phyloP scores from a whole-genome alignment of 2,113 vertebrate genomes.

The Lycaon pictus region DNA sequence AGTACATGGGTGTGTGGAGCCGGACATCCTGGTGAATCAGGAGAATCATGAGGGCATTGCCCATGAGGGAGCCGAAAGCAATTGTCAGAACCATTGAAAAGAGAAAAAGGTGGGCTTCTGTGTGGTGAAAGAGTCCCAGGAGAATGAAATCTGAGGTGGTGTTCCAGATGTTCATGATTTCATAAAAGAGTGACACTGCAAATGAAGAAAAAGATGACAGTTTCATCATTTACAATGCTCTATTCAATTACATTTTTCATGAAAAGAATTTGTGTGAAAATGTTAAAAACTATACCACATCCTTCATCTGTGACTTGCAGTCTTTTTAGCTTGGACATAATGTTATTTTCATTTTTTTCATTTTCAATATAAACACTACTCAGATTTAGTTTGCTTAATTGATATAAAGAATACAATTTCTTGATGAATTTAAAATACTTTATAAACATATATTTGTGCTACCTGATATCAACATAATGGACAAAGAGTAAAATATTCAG shows the following conservation, averaged over 20 bases:
- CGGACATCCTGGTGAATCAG: background rate
- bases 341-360: background rate
- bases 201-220: background rate
- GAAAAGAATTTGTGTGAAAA: background rate
- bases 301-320: background rate
- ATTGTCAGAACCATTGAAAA: background rate
- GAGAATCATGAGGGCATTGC: background rate
- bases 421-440: background rate
- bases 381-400: background rate
- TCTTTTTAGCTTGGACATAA: background rate
- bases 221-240: background rate
- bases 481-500: background rate
- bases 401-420: background rate
- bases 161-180: background rate
- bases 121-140: background rate
- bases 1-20: background rate
- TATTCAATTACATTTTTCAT: background rate
- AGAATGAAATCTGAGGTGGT: background rate
- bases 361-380: background rate
- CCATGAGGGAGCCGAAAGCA: background rate
- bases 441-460: background rate
- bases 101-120: background rate
- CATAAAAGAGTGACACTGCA: background rate
- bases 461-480: background rate
- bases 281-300: background rate